Base-by-base conservation (phyloP, 2,888 invertebrate genomes). In the Parnassius orleans region DNA sequence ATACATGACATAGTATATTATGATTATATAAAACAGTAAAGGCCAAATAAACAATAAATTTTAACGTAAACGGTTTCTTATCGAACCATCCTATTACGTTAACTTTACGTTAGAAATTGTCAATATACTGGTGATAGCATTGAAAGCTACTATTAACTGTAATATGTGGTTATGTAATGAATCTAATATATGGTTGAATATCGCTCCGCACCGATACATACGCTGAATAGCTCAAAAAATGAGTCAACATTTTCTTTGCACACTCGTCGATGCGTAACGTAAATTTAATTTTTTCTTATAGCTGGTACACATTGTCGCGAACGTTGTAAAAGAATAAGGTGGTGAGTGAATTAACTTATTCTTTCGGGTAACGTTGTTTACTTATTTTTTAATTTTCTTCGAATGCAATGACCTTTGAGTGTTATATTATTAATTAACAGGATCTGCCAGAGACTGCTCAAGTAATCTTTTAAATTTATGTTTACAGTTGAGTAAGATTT, bases 51-150 rank as follows among this genome's bases (percentile, higher is more conserved):
- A 46, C n/a, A 12, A 46, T n/a, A 46, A 1, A 12, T 1, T 46
- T 14, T 41, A 43, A 14, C 53, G 43, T 53, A n/a, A 11, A 12
- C 3, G 15, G 11, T 47, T 19, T n/a, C 9, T 48, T 53, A 60
- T 19, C 59, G 41, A 60, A 12, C n/a, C 33, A 43, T 10, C 14
- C 2, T 9, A n/a, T 48, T 19, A 53, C 58, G 12, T 52, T 24
- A 53, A 52, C n/a, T 2, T 24, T 43, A 75, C 59, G 61, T 63
- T 47, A 44, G 72, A 69, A 73, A 70, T 73, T 71, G 69, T 55
- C 51, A 56, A 51, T 47, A 53, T 60, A 33, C 5, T 33, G 7
- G 73, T 74, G 75, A 77, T 75, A 69, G 61, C 54, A 61, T 65
- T 57, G 60, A 58, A 63, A 24, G 63, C 24, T 0, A 24, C 24